Evolutionary conservation across 1,140 invertebrate species (phyloP), one percentile per base, ranked within the genome.

Genomic region (Drosophila quadrilineata): DNA sequence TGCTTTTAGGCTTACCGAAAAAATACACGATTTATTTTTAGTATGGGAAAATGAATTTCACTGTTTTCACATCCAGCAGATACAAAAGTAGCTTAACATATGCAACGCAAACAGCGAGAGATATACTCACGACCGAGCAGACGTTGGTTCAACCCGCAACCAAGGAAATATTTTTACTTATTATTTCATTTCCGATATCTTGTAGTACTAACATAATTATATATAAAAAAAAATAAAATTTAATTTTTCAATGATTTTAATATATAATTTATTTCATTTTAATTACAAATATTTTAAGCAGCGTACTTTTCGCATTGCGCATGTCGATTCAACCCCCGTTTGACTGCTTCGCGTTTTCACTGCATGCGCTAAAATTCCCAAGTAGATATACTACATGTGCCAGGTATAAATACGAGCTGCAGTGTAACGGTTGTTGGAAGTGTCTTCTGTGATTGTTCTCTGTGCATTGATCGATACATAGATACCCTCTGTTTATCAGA

Each of bases 391-490:
- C 33, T 4, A 12, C 46, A 1, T 0, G 0, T 3, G 41, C 6
- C 2, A 6, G 5, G 22, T 64, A 71, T 86, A 88, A 54, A 87
- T 86, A 71, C 29, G 16, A 36, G 3, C 0, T 10, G 0, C 0
- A 2, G 0, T 22, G 0, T 0, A 0, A 0, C 0, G 24, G 38
- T 3, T 0, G 1, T 33, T 26, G 87, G 87, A 89, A 89, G 87
- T 89, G 87, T 89, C 86, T 89, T 89, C 87, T 89, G 87, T 89
- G 87, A 89, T 89, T 88, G 87, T 87, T 89, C 87, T 66, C 75
- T 89, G 87, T 75, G 82, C 87, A 89, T 89, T 84, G 86, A 88
- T 80, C 87, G 86, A 87, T 87, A 70, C 76, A 75, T 74, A 74
- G 88, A 73, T 89, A 38, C 38, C 65, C 75, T 88, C 88, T 89